Base-by-base conservation (phyloP, 2,113 vertebrate genomes). In the Apistogramma diplotaenia region DNA sequence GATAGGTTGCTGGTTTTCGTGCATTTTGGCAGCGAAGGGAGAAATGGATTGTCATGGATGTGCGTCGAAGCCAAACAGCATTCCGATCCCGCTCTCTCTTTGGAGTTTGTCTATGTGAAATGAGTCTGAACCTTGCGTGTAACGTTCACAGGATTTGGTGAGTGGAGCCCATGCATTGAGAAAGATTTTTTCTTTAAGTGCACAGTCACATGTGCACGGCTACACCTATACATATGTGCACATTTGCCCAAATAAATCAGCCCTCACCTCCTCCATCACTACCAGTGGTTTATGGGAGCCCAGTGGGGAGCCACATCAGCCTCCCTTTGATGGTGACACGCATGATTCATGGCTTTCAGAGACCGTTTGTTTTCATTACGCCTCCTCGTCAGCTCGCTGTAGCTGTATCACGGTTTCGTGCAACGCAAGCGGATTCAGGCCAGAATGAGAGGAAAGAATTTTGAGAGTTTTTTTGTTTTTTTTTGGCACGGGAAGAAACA, bases 321-420 rank as follows among this genome's bases (percentile, higher is more conserved):
- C 83, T 87, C 81, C 65, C 90, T 94, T 93, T 93, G 93, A 94
- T 92, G 91, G 88, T 87, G 89, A 87, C 89, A 85, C 71, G 23
- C 37, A 70, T 92, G 92, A 94, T 94, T 91, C 90, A 93, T 92
- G 75, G 87, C 84, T 84, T 74, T 88, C 70, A 27, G 67, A 80
- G 85, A 62, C 82, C 74, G 85, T 94, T 94, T 92, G 92, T 94
- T 94, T 92, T 94, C 90, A 92, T 94, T 94, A 90, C 70, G 87
- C 90, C 89, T 90, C 84, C 85, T 80, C 88, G 87, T 89, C 87
- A 87, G 84, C 79, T 53, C 60, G 33, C 91, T 81, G 54, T 59
- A 78, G 84, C 86, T 84, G 78, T 83, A 90, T 93, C 89, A 53
- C 56, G 5, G 51, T 82, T 92, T 90, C 74, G 59, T 93, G 93